Base-by-base conservation (phyloP, 2,113 vertebrate genomes). In the Campylomormyrus numenius region DNA sequence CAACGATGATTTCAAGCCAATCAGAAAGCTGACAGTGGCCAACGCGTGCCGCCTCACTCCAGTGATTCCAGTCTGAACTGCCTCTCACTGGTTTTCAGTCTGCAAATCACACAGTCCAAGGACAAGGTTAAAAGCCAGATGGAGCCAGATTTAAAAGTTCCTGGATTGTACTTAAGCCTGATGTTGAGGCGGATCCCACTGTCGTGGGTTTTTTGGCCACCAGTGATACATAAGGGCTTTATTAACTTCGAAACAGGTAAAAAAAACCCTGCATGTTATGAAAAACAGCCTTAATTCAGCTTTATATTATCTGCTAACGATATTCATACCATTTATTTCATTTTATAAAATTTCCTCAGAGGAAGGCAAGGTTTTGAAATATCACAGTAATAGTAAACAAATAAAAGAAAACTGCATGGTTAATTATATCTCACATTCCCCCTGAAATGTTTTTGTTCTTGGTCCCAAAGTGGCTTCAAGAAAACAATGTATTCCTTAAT, bases 1-100 rank as follows among this genome's bases (percentile, higher is more conserved):
- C 74, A 80, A 42, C 74, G 7, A 80, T 42, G 74, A 80, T 80
- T 80, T 80, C 74, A 80, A 80, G 74, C 74, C 74, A 80, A 80
- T 80, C 74, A 42, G 74, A 42, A 80, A 80, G 15, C 35, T 80
- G 74, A 80, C 74, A 80, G 74, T 39, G 74, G 74, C 74, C 17
- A 39, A 42, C 15, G 9, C n/a, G 74, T 39, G 31, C 74, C 15
- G 74, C 74, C 74, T 80, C 15, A 39, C 74, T 80, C 35, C 74
- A 80, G 74, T 80, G 74, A 80, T 80, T 80, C 35, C 74, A 42
- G 74, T 80, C 31, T 10, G 17, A 80, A 80, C 74, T 42, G 74
- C 31, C 35, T 80, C 35, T 35, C 35, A 19, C 74, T 35, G 31
- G 35, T 80, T 42, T 80, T 80, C 74, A 19, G 62, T 31, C 62